Evolutionary conservation across 2,113 vertebrate genomes (phyloP), one percentile per base, ranked within the genome.

Genomic region (Oplegnathus fasciatus): DNA sequence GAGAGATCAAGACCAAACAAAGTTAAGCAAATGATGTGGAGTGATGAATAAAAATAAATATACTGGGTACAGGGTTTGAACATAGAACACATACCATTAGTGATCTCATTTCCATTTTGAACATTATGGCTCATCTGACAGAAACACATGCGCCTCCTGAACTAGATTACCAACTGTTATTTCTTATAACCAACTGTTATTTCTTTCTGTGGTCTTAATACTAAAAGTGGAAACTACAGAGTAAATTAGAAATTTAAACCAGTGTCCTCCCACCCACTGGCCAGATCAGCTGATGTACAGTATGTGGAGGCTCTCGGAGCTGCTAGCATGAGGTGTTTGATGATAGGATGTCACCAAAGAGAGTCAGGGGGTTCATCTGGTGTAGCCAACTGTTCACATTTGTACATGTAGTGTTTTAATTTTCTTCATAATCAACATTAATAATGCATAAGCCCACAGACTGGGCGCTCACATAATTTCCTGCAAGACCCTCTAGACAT

Each of bases 361-460:
- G 26, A 74, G 32, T 66, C 37, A 55, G 15, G 14, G 34, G 3
- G 32, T 60, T 82, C 82, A 83, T 85, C 74, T 82, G 77, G 13
- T 78, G 44, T 20, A 32, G 81, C 77, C 70, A 82, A 87, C 72
- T 83, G 48, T 82, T 86, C 79, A 30, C 69, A 75, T 82, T 80
- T 57, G 22, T 52, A 83, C 60, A 76, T 52, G 34, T 57, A 34
- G 20, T 22, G 60, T 80, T 60, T 80, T 4, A 37, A 32, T 83
- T 80, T 81, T 50, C 46, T 5, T 20, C 61, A 17, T 74, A n/a
- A 44, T 80, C 48, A 86, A 50, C 83, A 85, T 81, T 42, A 74
- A 81, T 75, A 28, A 82, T 77, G 65, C 78, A 78, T 78, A 72
- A 60, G 52, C 8, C n/a, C 67, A 65, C 37, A 75, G 40, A 46